Base-by-base conservation (phyloP, 1,140 invertebrate species). In the Ylistrum balloti region DNA sequence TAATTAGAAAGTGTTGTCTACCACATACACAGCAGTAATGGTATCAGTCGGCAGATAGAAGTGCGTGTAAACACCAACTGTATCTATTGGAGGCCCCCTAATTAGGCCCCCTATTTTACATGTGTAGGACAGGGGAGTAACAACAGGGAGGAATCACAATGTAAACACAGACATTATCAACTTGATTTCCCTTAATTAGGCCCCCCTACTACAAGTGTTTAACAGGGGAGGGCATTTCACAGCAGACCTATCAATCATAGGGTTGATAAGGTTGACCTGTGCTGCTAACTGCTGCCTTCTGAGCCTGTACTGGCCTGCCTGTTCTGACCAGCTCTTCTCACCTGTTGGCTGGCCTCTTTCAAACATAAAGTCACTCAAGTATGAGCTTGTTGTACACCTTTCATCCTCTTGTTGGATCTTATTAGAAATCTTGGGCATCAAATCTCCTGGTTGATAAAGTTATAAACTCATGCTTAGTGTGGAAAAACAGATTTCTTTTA, bases 131-230 rank as follows among this genome's bases (percentile, higher is more conserved):
- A 74, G 22, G 22, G 41, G n/a, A 74, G 56, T 74, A 74, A 74
- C 56, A 74, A 74, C 56, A 28, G 56, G n/a, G 56, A 74, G 56
- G 56, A 74, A 74, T 74, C 22, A n/a, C 22, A 74, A 5, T n/a
- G 22, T 74, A 74, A 74, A 74, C 56, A 74, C 22, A 74, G 56
- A 74, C 56, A 74, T 74, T 28, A 74, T 74, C 56, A 74, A 74
- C 56, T 74, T 74, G 56, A 74, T 74, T 74, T 74, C 56, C 56
- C 56, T n/a, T 74, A 74, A 74, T 74, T 74, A 74, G 56, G 56
- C 56, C 56, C 56, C 45, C 0, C 56, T 74, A 45, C 56, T 74
- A 74, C 56, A 74, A 74, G 56, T 74, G 56, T 74, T 74, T 74
- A 74, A 74, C 56, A 74, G 56, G 56, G 56, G n/a, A 74, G 56